These are phyloP conservation scores for Clytia hemisphaerica DNA, from an alignment of 30 jellyfish, hydroid and myxozoan species.

Conservation along the genomic window DNA sequence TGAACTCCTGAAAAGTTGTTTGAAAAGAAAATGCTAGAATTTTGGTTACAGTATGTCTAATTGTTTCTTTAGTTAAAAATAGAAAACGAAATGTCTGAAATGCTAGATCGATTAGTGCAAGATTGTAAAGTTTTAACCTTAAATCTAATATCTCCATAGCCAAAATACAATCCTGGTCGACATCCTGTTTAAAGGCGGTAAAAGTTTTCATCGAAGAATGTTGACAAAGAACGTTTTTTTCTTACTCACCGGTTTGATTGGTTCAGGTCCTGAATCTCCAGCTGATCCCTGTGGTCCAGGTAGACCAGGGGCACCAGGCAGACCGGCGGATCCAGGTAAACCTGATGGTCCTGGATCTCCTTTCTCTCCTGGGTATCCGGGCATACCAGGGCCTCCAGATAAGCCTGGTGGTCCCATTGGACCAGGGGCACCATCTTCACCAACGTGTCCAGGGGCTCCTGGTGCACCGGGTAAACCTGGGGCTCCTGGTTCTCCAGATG, in stretches of 20 bases:
- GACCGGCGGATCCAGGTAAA: slow-evolving; percentile 65
- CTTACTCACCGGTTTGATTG: slow-evolving; percentile 98
- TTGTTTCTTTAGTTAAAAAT: too few species aligned
- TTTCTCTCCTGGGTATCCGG: slow-evolving; percentile 62
- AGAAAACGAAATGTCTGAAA: too few species aligned
- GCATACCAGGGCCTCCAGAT: slow-evolving; percentile 42
- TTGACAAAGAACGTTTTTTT: too few species aligned
- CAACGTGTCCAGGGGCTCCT: slow-evolving; percentile 53
- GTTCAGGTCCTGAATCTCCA: slow-evolving; percentile 72
- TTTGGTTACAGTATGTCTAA: too few species aligned
- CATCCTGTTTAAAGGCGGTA: too few species aligned
- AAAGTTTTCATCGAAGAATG: too few species aligned
- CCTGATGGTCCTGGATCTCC: slow-evolving; percentile 73
- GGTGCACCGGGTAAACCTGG: slow-evolving; percentile 66
- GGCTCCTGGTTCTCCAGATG: slow-evolving; percentile 69
- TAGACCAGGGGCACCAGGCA: slow-evolving; percentile 71
- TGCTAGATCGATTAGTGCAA: too few species aligned
- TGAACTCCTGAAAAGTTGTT: slow-evolving; percentile 90
- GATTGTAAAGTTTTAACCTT: too few species aligned
- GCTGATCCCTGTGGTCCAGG: slow-evolving; percentile 65
- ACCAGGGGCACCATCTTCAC: slow-evolving; percentile 54
- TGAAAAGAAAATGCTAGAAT: too few species aligned
- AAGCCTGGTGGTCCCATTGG: slow-evolving; percentile 56
- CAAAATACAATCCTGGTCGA: too few species aligned
- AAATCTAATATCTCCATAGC: too few species aligned